Conservation (phyloP, 2,888 invertebrate genomes). For the Lochmaea crataegi region DNA sequence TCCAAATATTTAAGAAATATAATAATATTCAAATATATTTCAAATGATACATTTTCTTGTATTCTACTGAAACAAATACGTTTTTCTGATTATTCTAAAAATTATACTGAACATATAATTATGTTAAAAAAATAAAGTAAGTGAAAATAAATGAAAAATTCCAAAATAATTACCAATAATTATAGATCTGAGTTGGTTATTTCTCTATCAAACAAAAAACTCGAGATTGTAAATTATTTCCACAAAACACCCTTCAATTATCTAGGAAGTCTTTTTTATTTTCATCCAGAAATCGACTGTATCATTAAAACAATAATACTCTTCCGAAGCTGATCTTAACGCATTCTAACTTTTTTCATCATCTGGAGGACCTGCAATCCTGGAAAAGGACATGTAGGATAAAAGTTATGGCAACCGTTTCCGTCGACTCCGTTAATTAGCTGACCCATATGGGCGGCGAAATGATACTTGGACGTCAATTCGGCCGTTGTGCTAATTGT, state of each 20-base stretch:
- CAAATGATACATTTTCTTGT: background rate
- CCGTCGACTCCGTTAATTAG: constrained; percentile 74
- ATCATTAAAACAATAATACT: constrained; percentile 25
- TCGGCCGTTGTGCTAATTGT: constrained; percentile 73
- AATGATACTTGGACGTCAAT: constrained; percentile 73
- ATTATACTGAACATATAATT: too few relatives aligned
- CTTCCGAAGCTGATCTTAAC: constrained; percentile 47
- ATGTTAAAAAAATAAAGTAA: too few relatives aligned
- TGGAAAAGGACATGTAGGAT: constrained; percentile 74
- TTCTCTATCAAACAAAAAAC: background rate
- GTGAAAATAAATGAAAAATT: too few relatives aligned
- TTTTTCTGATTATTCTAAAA: background rate
- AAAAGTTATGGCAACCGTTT: constrained; percentile 76
- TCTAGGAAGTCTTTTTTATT: constrained; percentile 33
- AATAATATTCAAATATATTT: background rate
- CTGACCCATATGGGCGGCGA: constrained; percentile 78
- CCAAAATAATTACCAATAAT: too few relatives aligned
- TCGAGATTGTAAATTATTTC: background rate
- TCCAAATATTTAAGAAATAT: constrained; percentile 1
- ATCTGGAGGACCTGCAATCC: constrained; percentile 72
- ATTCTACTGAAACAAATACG: too few relatives aligned
- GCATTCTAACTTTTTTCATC: constrained; percentile 71
- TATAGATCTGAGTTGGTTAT: too few relatives aligned
- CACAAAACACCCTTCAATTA: constrained; percentile 5
- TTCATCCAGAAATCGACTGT: constrained; percentile 40